phyloP scores from a whole-genome alignment of 2,113 vertebrate genomes.

The Corythoichthys intestinalis region DNA sequence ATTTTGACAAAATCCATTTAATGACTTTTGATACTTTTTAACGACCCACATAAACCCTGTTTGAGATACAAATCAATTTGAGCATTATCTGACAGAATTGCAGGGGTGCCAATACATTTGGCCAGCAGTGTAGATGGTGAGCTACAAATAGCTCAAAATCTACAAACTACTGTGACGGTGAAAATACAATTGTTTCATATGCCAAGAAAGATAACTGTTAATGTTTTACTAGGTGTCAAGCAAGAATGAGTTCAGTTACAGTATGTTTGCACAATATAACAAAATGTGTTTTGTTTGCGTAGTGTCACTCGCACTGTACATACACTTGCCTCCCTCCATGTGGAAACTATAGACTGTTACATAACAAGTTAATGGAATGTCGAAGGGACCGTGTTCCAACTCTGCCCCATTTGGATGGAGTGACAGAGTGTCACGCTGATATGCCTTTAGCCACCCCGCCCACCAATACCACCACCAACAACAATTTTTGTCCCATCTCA shows the following conservation, averaged over 20 bases:
- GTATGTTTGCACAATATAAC: neutral
- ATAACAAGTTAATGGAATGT: slow-evolving; percentile 21
- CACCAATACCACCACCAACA: neutral
- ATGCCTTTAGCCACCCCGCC: neutral
- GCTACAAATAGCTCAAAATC: no score
- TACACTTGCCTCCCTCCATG: slow-evolving; percentile 9
- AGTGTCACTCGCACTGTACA: slow-evolving; percentile 8
- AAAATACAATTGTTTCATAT: neutral
- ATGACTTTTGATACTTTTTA: no score
- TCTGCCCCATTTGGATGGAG: slow-evolving; percentile 7
- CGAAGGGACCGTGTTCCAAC: slow-evolving; percentile 18
- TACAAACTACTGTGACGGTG: neutral
- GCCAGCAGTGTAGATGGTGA: no score
- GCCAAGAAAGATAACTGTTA: neutral
- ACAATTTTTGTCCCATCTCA: neutral
- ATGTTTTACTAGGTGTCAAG: neutral
- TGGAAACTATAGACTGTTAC: slow-evolving; percentile 26
- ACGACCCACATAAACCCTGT: no score
- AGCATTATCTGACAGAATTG: no score
- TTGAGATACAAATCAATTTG: no score
- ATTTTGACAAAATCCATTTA: no score
- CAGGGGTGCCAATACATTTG: no score
- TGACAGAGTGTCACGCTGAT: slow-evolving; percentile 6
- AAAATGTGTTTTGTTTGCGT: slow-evolving; percentile 24
- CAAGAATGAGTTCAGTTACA: neutral